Evolutionary conservation across 1,140 invertebrate genomes (phyloP), one percentile per base, ranked within the genome.

Genomic region (Drusus annulatus): DNA sequence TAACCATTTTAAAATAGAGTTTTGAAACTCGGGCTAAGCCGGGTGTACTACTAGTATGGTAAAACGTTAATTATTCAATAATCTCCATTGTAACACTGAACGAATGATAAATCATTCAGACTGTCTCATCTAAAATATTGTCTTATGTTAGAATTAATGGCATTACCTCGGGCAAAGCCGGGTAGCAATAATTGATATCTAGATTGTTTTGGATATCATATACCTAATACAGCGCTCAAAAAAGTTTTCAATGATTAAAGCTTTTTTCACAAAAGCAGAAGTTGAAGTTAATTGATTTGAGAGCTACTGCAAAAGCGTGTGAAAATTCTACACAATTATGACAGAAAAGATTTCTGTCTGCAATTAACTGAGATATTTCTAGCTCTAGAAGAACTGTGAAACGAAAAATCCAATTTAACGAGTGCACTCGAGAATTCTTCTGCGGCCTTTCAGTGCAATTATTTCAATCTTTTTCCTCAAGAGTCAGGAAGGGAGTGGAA

Each of bases 371-470:
- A 56, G 8, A 45, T 19, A 17, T 56, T 56, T 56, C 19, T 19
- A 56, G 19, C 19, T 21, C n/a, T 21, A 45, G 36, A 56, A 45
- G 36, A 56, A 56, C n/a, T 21, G 54, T 19, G n/a, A 56, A 56
- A 56, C 19, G 54, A 56, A 56, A 56, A 56, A 56, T 56, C 19
- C 54, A 56, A 56, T 56, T 45, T 56, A 56, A 56, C 54, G 54
- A 56, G 19, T 45, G 36, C 54, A 21, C 54, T 56, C 54, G n/a
- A 56, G 54, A 56, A 56, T 21, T 56, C 54, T 17, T 17, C 54
- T 56, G 19, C 54, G 19, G 54, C 54, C 54, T 17, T 56, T 21
- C 19, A n/a, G n/a, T 56, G 19, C 54, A 17, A 45, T 56, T 56
- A 56, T 17, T 21, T 21, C 54, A 56, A 17, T 56, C 54, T 45